Evolutionary conservation across 2,113 vertebrate species (phyloP).

Genomic region (Oxygymnocypris stewartii): DNA sequence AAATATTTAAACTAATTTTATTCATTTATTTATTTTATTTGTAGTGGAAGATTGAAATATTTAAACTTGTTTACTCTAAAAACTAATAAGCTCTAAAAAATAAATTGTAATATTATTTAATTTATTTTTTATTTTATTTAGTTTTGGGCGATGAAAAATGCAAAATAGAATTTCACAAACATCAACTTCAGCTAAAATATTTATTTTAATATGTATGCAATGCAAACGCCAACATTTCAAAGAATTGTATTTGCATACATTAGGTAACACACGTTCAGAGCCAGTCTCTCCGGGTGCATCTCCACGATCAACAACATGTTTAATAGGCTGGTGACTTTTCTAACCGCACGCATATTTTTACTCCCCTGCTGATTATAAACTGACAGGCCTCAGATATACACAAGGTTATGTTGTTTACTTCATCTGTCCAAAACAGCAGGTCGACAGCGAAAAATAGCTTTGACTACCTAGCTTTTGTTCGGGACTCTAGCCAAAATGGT

Average conservation of each 20-base stretch:
- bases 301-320: neutral
- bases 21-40: too few relatives aligned
- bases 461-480: neutral
- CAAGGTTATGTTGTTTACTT: constrained; percentile 4
- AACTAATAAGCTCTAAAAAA: too few relatives aligned
- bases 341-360: neutral
- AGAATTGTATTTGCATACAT: neutral
- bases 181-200: neutral
- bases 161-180: neutral
- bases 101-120: too few relatives aligned
- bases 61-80: too few relatives aligned
- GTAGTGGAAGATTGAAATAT: too few relatives aligned
- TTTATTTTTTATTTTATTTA: too few relatives aligned
- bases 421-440: constrained; percentile 2
- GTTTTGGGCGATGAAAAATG: too few relatives aligned
- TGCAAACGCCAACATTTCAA: neutral
- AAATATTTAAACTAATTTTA: too few relatives aligned
- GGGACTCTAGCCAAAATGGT: neutral
- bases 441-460: constrained; percentile 22
- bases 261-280: neutral
- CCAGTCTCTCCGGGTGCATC: neutral
- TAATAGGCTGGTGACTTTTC: neutral
- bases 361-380: neutral
- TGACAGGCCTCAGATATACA: neutral
- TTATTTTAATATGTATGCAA: neutral